These are phyloP conservation scores for Oxyruncus cristatus DNA, from an alignment of 2,113 vertebrate genomes.

Conservation along the genomic window DNA sequence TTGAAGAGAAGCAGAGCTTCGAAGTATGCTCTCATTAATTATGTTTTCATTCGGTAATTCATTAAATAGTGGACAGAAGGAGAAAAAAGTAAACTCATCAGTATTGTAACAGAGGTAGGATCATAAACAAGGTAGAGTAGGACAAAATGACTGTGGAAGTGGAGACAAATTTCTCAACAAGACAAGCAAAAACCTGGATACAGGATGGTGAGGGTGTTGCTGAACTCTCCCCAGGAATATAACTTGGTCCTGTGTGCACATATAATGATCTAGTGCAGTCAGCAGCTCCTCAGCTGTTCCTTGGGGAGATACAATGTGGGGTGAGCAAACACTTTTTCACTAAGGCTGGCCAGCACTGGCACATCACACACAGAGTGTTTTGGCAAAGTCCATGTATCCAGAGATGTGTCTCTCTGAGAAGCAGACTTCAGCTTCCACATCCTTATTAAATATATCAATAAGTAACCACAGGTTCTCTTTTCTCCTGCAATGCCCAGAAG, in stretches of 20 bases:
- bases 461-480: neutral
- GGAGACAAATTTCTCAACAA: neutral
- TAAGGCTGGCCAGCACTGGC: neutral
- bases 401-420: neutral
- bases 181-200: neutral
- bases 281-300: neutral
- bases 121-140: neutral
- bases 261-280: neutral
- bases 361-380: neutral
- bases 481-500: neutral
- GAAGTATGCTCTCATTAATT: neutral
- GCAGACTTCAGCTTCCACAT: neutral
- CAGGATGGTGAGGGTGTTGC: rapidly evolving
- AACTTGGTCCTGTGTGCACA: neutral
- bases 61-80: neutral
- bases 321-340: neutral
- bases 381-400: neutral
- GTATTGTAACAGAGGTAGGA: neutral
- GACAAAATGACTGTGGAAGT: neutral
- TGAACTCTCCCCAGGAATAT: neutral
- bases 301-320: rapidly evolving
- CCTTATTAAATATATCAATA: neutral
- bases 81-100: neutral
- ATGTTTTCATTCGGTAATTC: neutral
- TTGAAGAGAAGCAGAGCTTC: neutral